These are phyloP conservation scores for Hippocampus barbouri DNA, from an alignment of 2,113 vertebrate genomes.

Conservation along the genomic window DNA sequence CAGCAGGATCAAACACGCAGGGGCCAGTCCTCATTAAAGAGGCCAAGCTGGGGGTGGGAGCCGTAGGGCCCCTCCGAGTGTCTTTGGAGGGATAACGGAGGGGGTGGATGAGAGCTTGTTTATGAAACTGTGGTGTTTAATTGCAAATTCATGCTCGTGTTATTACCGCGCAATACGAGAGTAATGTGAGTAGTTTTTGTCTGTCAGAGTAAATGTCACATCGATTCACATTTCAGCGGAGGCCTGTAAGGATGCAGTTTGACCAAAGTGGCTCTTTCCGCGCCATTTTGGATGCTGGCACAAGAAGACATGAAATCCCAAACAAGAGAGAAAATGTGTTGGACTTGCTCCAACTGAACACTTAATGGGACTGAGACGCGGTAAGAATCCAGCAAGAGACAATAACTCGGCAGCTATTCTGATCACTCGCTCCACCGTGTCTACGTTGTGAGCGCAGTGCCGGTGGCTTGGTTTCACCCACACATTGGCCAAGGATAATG, in stretches of 20 bases:
- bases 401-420: slow-evolving; percentile 46
- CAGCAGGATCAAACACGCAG: slow-evolving; percentile 64
- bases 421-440: slow-evolving; percentile 35
- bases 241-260: slow-evolving; percentile 41
- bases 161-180: slow-evolving; percentile 33
- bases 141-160: slow-evolving; percentile 16
- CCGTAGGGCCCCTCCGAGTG: slow-evolving; percentile 25
- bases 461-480: slow-evolving; percentile 33
- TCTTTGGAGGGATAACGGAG: slow-evolving; percentile 49
- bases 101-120: slow-evolving; percentile 34
- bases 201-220: slow-evolving; percentile 26
- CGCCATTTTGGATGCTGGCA: slow-evolving; percentile 38
- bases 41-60: slow-evolving; percentile 42
- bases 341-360: slow-evolving; percentile 36
- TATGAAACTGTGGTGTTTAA: slow-evolving; percentile 33
- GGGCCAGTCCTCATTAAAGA: slow-evolving; percentile 67
- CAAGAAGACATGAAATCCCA: slow-evolving; percentile 35
- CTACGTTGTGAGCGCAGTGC: slow-evolving; percentile 44
- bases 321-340: slow-evolving; percentile 23
- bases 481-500: slow-evolving; percentile 25
- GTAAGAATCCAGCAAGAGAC: slow-evolving; percentile 47
- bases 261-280: slow-evolving; percentile 48
- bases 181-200: slow-evolving; percentile 18
- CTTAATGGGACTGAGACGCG: slow-evolving; percentile 5
- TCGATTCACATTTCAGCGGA: slow-evolving; percentile 8